phyloP scores from a whole-genome alignment of 2,797 vertebrate species.

The Phoeniculus purpureus region DNA sequence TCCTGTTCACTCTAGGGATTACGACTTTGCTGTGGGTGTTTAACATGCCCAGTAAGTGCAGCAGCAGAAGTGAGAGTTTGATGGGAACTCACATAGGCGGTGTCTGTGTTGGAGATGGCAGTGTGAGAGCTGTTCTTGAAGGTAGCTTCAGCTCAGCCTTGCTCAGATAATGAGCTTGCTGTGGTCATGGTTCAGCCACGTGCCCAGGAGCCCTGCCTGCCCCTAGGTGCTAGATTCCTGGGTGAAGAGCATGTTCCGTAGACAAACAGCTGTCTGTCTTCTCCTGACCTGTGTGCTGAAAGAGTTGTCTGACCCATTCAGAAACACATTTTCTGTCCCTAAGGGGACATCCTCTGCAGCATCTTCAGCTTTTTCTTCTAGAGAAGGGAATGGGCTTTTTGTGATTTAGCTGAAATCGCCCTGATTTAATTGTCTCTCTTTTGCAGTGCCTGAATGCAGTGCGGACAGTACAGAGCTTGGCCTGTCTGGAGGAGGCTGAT shows the following conservation, averaged over 20 bases:
- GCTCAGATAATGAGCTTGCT: not conserved
- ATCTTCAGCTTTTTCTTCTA: not conserved
- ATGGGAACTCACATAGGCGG: not conserved
- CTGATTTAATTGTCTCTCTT: not conserved
- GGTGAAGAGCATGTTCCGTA: not conserved
- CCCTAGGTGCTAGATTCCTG: not conserved
- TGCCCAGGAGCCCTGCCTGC: not conserved
- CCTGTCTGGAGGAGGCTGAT: slow-evolving; percentile 95
- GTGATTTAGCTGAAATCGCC: not conserved
- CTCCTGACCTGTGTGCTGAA: not conserved
- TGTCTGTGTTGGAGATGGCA: not conserved
- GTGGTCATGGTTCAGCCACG: not conserved
- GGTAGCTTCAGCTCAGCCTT: not conserved
- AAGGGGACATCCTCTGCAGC: not conserved
- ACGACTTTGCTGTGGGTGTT: not conserved
- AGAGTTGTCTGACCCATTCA: too few species aligned
- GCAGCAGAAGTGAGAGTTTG: not conserved
- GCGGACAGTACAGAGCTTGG: slow-evolving; percentile 91
- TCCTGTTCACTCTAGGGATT: not conserved
- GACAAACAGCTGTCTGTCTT: not conserved
- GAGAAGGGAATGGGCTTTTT: not conserved
- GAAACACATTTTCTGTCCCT: not conserved
- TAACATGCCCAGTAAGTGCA: not conserved
- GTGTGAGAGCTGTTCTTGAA: not conserved
- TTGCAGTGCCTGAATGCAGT: slow-evolving; percentile 94